Conservation (phyloP, 2,113 vertebrate species). For the Callipepla squamata region DNA sequence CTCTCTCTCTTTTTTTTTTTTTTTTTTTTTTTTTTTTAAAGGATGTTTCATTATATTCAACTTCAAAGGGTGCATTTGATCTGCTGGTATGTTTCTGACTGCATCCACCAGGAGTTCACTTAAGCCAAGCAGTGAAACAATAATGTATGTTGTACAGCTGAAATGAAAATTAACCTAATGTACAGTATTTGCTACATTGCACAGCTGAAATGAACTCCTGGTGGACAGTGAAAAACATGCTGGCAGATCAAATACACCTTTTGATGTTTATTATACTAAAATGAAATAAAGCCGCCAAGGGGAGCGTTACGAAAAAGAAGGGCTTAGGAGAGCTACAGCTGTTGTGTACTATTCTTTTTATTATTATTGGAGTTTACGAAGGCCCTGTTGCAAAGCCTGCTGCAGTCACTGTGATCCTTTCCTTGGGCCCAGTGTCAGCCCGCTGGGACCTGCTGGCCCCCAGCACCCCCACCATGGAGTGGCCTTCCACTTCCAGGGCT, state of each 20-base stretch:
- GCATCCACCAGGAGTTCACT: conserved; percentile 34
- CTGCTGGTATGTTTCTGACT: conserved; percentile 64
- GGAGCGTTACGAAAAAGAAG: conserved; percentile 18
- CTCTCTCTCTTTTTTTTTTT: too few relatives aligned
- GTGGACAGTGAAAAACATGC: conserved; percentile 43
- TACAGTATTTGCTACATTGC: conserved; percentile 33
- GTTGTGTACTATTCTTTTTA: not conserved
- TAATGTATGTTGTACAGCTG: conserved; percentile 22
- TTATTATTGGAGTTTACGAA: not conserved
- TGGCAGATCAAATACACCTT: conserved; percentile 62
- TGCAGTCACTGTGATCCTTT: not conserved
- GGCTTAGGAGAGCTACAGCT: conserved; percentile 20
- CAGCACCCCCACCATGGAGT: not conserved
- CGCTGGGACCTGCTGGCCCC: not conserved
- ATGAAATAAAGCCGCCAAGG: conserved; percentile 36
- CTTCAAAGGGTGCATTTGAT: conserved; percentile 71
- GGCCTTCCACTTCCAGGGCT: not conserved
- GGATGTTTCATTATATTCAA: conserved; percentile 60
- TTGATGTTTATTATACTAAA: conserved; percentile 55
- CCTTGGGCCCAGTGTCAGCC: not conserved
- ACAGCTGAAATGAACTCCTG: conserved; percentile 57
- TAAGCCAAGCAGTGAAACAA: conserved; percentile 21
- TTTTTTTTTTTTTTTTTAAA: not conserved
- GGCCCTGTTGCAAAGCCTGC: not conserved
- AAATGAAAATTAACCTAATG: conserved; percentile 55